Evolutionary conservation across 2,888 invertebrate genomes (phyloP).

Genomic region (Trachelus tabidus): DNA sequence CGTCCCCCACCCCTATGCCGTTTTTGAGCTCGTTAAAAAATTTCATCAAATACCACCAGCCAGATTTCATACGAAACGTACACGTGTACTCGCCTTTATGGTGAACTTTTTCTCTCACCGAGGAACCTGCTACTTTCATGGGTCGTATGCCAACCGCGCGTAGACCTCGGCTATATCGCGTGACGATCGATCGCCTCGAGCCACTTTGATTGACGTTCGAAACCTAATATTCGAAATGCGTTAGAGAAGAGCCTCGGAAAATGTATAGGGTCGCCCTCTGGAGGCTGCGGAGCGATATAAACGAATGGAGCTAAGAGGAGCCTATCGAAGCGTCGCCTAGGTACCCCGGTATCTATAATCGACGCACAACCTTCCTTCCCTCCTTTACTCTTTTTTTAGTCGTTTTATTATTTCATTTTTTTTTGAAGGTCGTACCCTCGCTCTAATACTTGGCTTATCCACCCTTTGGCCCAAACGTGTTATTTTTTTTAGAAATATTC

Average conservation of each 20-base stretch:
- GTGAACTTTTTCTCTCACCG: not conserved
- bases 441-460: not conserved
- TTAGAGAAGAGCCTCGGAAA: constrained; percentile 27
- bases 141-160: not conserved
- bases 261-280: constrained; percentile 26
- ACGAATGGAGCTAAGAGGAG: constrained; percentile 4
- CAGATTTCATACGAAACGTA: not conserved
- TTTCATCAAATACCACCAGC: not conserved
- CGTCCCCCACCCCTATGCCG: too few relatives aligned
- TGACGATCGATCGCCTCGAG: constrained; percentile 34
- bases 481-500: not conserved
- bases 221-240: constrained; percentile 47
- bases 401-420: constrained; percentile 8
- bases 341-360: constrained; percentile 29
- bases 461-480: not conserved
- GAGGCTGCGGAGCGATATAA: constrained; percentile 10
- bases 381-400: constrained; percentile 17
- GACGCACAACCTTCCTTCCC: constrained; percentile 26
- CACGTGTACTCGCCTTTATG: not conserved
- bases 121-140: not conserved
- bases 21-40: not conserved
- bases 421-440: not conserved
- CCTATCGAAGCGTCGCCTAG: not conserved
- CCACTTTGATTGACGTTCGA: constrained; percentile 46
- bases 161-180: not conserved